Percentiles rank a stretch among this genome's conserved stretches.
Evolutionary conservation across 2,888 invertebrate species (phyloP).

Genomic region (Ptilodon capucinus): DNA sequence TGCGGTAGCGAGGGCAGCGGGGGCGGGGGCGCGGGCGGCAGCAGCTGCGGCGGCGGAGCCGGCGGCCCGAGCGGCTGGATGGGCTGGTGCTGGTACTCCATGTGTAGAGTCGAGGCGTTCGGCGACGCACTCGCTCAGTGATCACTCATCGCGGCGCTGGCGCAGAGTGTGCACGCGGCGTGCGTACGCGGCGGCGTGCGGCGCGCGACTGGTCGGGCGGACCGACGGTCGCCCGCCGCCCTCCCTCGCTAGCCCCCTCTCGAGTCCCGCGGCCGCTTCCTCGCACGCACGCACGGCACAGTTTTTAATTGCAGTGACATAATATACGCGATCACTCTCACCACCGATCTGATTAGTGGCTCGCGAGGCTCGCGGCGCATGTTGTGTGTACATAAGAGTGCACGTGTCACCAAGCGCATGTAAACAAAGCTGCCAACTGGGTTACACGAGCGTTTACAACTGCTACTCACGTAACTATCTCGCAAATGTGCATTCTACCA

Average conservation of each 20-base stretch:
- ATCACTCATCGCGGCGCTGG: slow-evolving; percentile 70
- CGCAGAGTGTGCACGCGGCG: slow-evolving; percentile 47
- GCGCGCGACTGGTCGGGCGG: slow-evolving; percentile 54
- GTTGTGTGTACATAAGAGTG: slow-evolving; percentile 38
- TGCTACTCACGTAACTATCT: slow-evolving; percentile 17
- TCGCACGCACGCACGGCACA: slow-evolving; percentile 40
- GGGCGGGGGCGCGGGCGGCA: slow-evolving; percentile 81
- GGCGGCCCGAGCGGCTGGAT: slow-evolving; percentile 84
- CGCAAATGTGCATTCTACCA: slow-evolving; percentile 2
- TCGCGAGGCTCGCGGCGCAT: slow-evolving; percentile 34
- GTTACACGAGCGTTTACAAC: slow-evolving; percentile 30
- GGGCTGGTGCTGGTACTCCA: slow-evolving; percentile 79
- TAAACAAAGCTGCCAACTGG: slow-evolving; percentile 55
- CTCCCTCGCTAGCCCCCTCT: slow-evolving; percentile 24
- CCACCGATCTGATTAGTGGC: slow-evolving; percentile 53
- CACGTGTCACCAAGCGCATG: slow-evolving; percentile 59
- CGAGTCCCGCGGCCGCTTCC: slow-evolving; percentile 27
- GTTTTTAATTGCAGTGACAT: slow-evolving; percentile 63
- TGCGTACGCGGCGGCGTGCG: slow-evolving; percentile 55
- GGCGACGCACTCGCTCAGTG: slow-evolving; percentile 59
- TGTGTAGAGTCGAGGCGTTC: slow-evolving; percentile 56
- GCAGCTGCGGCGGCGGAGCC: slow-evolving; percentile 85
- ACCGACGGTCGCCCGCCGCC: slow-evolving; percentile 39
- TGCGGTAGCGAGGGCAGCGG: slow-evolving; percentile 86
- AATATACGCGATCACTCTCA: slow-evolving; percentile 64